phyloP scores from a whole-genome alignment of 1,140 invertebrate genomes.

The Drosophila arizonae region DNA sequence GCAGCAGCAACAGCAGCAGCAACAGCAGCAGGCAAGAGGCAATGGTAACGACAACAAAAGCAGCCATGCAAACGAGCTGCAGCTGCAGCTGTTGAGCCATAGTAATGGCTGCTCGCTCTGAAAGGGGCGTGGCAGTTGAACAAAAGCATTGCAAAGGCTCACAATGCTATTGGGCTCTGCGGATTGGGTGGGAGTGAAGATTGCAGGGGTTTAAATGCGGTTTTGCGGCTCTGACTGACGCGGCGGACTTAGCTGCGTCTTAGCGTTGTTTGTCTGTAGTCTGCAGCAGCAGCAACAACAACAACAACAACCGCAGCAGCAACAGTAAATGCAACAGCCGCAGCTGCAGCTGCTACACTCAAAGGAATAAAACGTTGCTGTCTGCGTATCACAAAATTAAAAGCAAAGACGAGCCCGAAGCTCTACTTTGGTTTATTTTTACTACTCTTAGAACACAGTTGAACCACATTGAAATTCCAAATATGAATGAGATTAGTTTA shows the following conservation, averaged over 20 bases:
- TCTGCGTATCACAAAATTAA: no score
- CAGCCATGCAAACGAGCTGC: slow-evolving; percentile 65
- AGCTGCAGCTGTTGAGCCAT: slow-evolving; percentile 45
- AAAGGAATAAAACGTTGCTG: background rate
- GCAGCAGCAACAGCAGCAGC: slow-evolving; percentile 15
- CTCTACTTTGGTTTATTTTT: no score
- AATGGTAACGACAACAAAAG: slow-evolving; percentile 48
- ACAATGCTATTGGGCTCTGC: slow-evolving; percentile 65
- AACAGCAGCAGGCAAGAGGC: background rate
- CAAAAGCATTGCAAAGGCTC: slow-evolving; percentile 59
- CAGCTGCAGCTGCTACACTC: slow-evolving; percentile 4
- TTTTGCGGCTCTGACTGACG: slow-evolving; percentile 63
- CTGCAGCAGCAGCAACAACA: slow-evolving; percentile 29
- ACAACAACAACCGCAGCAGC: slow-evolving; percentile 24
- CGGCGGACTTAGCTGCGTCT: slow-evolving; percentile 60
- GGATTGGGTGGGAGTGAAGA: background rate
- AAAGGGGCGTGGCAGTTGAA: slow-evolving; percentile 55
- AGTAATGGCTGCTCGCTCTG: slow-evolving; percentile 18
- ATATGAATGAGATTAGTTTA: no score
- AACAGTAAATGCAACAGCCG: background rate
- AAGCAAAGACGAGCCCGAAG: no score
- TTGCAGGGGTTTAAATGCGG: slow-evolving; percentile 60
- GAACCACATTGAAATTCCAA: no score
- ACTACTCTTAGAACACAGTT: no score
- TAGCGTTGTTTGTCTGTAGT: slow-evolving; percentile 51